A percentile compares a stretch with the other conserved stretches of the same genome.
Conservation (phyloP, 2,888 invertebrate genomes). For the Theretra japonica region DNA sequence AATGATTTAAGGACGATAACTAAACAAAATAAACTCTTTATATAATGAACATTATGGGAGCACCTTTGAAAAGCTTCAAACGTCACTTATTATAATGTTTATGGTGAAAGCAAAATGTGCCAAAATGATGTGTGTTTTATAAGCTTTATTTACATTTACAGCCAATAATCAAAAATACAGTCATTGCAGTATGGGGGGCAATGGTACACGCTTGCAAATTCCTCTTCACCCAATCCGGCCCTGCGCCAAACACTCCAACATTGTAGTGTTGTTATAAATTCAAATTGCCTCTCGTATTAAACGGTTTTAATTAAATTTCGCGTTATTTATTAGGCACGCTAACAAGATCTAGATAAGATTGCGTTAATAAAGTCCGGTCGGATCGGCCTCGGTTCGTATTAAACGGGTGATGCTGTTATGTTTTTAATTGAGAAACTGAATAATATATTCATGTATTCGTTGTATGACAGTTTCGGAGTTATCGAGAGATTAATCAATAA, state of each 20-base stretch:
- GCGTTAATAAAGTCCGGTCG: constrained; percentile 24
- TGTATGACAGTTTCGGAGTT: too few species aligned
- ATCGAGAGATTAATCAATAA: too few species aligned
- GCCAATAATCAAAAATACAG: too few species aligned
- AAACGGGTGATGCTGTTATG: background rate
- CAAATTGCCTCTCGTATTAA: constrained; percentile 29
- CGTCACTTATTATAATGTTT: too few species aligned
- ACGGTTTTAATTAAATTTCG: constrained; percentile 40
- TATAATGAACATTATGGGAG: too few species aligned
- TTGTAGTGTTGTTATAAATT: constrained; percentile 30
- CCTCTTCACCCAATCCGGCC: background rate
- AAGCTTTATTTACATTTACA: too few species aligned
- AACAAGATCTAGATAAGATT: constrained; percentile 40
- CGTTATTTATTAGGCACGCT: constrained; percentile 41
- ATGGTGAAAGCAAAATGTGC: too few species aligned
- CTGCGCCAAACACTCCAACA: constrained; percentile 24
- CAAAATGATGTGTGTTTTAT: too few species aligned
- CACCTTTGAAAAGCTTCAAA: too few species aligned
- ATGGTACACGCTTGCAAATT: background rate
- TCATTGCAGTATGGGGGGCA: background rate
- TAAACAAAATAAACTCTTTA: too few species aligned
- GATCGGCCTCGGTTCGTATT: constrained; percentile 2
- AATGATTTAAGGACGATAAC: too few species aligned
- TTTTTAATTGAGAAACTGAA: background rate
- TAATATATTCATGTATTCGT: background rate